Conservation (phyloP, 1,140 invertebrate genomes). For the Luehdorfia chinensis region DNA sequence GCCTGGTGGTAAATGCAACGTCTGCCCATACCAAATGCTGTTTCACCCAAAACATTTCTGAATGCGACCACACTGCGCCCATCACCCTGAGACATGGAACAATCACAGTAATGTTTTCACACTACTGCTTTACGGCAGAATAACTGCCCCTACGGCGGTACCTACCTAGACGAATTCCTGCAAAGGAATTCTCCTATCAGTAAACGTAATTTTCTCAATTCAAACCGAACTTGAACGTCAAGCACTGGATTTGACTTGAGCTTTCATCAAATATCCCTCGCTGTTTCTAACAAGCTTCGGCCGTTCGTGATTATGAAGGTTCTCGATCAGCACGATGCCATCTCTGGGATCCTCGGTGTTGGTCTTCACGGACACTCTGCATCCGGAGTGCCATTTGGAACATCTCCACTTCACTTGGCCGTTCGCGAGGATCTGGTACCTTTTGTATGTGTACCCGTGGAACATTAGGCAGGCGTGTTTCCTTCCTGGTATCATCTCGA, state of each 20-base stretch:
- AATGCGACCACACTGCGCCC: too few species aligned
- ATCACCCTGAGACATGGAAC: too few species aligned
- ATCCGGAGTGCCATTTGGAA: slow-evolving; percentile 22
- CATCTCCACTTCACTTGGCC: slow-evolving; percentile 25
- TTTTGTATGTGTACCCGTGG: slow-evolving; percentile 24
- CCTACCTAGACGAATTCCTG: too few species aligned
- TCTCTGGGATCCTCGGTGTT: slow-evolving; percentile 12
- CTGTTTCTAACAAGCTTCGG: slow-evolving; percentile 12
- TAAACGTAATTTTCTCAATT: too few species aligned
- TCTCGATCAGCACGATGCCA: slow-evolving; percentile 2
- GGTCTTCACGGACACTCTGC: slow-evolving; percentile 20
- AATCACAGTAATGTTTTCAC: too few species aligned
- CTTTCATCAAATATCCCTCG: slow-evolving; percentile 12
- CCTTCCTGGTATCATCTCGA: slow-evolving; percentile 17
- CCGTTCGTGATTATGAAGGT: slow-evolving; percentile 19
- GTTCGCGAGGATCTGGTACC: slow-evolving; percentile 9
- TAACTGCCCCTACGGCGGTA: too few species aligned
- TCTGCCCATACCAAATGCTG: too few species aligned
- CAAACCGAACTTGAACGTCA: too few species aligned
- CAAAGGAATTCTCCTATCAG: too few species aligned
- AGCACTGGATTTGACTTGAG: not conserved
- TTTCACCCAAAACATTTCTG: too few species aligned
- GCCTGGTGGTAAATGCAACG: too few species aligned
- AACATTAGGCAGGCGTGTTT: slow-evolving; percentile 21
- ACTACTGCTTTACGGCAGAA: too few species aligned